Base-by-base conservation (phyloP, 92 coral and sea anemone species). In the Porites rus region DNA sequence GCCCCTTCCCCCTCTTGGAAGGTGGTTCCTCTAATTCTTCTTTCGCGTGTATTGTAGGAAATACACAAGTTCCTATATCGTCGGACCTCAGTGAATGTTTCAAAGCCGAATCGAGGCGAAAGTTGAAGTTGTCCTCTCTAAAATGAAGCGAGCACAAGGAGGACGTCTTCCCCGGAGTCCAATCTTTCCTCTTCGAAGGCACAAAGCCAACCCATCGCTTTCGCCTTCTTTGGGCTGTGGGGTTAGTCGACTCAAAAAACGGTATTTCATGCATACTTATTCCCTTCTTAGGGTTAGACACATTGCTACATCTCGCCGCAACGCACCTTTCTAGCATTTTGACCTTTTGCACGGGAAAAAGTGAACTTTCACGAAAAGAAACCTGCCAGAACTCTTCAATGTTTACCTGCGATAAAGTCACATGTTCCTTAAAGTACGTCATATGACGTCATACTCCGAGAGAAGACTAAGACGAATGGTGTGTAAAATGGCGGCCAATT, bases 161-260 rank as follows among this genome's bases (percentile, higher is more conserved):
- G 10, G 89, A 77, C 18, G 89, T 85, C 69, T 77, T 85, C 52
- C 88, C 88, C 58, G 88, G 68, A 82, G 22, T n/a, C 88, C 88
- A 84, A 80, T 74, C 62, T 60, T 84, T 84, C 22, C 88, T 85
- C 21, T 65, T 85, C 69, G 65, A 43, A 51, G 43, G 6, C 24
- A 84, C 76, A 52, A 84, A 84, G 51, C 75, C 76, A 21, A 84
- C 75, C 81, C 82, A 84, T 83, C 75, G 75, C 51, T 69, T 69
- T 53, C 71, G 75, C 54, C 82, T 64, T 65, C 74, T 76, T 43
- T 51, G 82, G 11, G 82, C 82, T 12, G 17, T 4, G 56, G 60
- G 8, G 51, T 73, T 28, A 38, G 46, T 51, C 59, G 51, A 51
- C 19, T 1, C 56, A 18, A 7, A 50, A 24, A 28, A 50, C 46